Conservation (phyloP, 64 coral and sea anemone genomes). For the Montipora capricornis region DNA sequence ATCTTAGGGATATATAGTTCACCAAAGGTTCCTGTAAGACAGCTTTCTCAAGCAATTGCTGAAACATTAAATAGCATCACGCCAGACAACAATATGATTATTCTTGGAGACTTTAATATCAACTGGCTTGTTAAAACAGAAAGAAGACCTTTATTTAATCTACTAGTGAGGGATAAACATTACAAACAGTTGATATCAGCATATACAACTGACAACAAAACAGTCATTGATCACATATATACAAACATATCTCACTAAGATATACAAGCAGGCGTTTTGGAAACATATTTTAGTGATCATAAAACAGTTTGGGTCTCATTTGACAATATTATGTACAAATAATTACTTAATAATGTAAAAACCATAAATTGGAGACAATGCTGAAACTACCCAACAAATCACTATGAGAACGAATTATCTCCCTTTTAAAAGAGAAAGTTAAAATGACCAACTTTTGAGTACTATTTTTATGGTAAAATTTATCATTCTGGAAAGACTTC, state of each 20-base stretch:
- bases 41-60: background rate
- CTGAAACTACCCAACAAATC: too few relatives aligned
- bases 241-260: slow-evolving; percentile 4
- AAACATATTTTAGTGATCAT: background rate
- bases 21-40: background rate
- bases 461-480: too few relatives aligned
- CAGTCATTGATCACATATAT: slow-evolving; percentile 13
- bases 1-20: slow-evolving; percentile 7
- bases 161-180: background rate
- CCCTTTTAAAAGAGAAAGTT: too few relatives aligned
- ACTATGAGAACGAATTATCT: too few relatives aligned
- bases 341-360: too few relatives aligned
- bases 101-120: slow-evolving; percentile 42
- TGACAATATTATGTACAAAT: too few relatives aligned
- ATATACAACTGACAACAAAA: slow-evolving; percentile 8
- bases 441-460: too few relatives aligned
- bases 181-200: background rate
- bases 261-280: background rate
- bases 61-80: background rate
- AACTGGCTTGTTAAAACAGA: slow-evolving; percentile 44
- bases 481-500: too few relatives aligned
- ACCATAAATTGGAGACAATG: too few relatives aligned
- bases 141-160: background rate
- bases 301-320: background rate
- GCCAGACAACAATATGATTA: background rate